A percentile compares a stretch with the other conserved stretches of the same genome.
Evolutionary conservation across 2,113 vertebrate genomes (phyloP).

Genomic region (Hassar affinis): DNA sequence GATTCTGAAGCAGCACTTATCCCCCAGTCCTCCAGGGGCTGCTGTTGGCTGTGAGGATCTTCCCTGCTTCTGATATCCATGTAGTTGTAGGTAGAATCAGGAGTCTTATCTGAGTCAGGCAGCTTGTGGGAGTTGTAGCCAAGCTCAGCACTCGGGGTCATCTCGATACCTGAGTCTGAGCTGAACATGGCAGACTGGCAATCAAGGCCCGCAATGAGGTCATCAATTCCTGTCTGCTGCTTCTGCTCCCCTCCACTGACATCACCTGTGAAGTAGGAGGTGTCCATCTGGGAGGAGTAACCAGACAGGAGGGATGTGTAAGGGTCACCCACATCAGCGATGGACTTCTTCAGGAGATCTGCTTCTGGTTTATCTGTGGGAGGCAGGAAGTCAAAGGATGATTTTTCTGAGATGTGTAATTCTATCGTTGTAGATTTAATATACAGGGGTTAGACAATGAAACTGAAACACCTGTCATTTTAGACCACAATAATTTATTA

Average conservation of each 20-base stretch:
- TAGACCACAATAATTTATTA: too few relatives aligned
- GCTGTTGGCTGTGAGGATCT: slow-evolving; percentile 63
- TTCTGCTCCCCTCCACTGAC: slow-evolving; percentile 16
- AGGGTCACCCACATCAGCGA: slow-evolving; percentile 78
- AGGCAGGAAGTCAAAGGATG: not conserved
- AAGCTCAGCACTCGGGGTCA: slow-evolving; percentile 64
- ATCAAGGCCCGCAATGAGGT: slow-evolving; percentile 42
- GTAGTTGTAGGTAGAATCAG: slow-evolving; percentile 81
- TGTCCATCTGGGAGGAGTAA: slow-evolving; percentile 48
- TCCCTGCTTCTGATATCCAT: slow-evolving; percentile 91
- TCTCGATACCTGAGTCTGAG: slow-evolving; percentile 86
- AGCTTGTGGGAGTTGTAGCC: slow-evolving; percentile 76
- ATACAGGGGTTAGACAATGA: too few relatives aligned
- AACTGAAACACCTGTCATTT: too few relatives aligned
- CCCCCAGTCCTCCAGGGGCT: slow-evolving; percentile 56
- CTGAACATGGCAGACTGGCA: slow-evolving; percentile 58
- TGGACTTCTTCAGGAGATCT: slow-evolving; percentile 66
- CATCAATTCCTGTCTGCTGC: slow-evolving; percentile 19
- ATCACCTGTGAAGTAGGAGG: slow-evolving; percentile 50
- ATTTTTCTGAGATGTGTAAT: not conserved
- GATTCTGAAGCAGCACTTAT: slow-evolving; percentile 56
- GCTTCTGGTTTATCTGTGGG: slow-evolving; percentile 73
- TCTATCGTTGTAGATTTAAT: not conserved
- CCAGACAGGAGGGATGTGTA: slow-evolving; percentile 90
- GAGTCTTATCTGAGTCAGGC: slow-evolving; percentile 78